Base-by-base conservation (phyloP, 2,888 invertebrate species). In the Agrochola litura region DNA sequence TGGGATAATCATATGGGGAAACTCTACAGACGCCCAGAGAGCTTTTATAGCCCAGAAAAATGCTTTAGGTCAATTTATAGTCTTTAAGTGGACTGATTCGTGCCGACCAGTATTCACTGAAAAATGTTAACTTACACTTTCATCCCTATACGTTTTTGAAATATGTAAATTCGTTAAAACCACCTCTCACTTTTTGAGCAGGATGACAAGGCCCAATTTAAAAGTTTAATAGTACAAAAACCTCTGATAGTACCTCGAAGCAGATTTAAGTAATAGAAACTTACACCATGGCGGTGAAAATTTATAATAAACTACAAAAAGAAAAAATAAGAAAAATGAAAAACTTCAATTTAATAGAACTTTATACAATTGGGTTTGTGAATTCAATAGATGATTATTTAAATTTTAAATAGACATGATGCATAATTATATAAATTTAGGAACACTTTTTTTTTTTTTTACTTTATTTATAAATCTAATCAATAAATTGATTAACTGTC, bases 141-240 rank as follows among this genome's bases (percentile, higher is more conserved):
- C 43, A 46, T 46, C 46, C 46, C 12, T 12, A 12, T 46, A 46
- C 46, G 46, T 46, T 46, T 25, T 10, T 12, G 46, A 30, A 22
- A 49, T 19, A 10, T 30, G 25, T 25, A 46, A 46, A 46, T 65
- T 65, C 16, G 10, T 65, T 19, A 16, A 0, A 65, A 65, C 19
- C 65, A 46, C 19, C 25, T 64, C 19, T 46, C 16, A 25, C 16
- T 66, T 19, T 52, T 52, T 52, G 2, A 52, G 37, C 37, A 37
- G 37, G 37, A n/a, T 41, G 37, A 37, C 8, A 41, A 41, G n/a
- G 9, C 54, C n/a, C 16, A 54, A 68, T 54, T 37, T 37, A n/a
- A 68, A 68, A 68, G n/a, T 37, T 37, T 54, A 54, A 68, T 68
- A 41, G 16, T 41, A n/a, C n/a, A 67, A 37, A n/a, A 52, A 19